These are phyloP conservation scores for Galaxias olidus DNA, from an alignment of 2,797 vertebrate species.

Conservation along the genomic window DNA sequence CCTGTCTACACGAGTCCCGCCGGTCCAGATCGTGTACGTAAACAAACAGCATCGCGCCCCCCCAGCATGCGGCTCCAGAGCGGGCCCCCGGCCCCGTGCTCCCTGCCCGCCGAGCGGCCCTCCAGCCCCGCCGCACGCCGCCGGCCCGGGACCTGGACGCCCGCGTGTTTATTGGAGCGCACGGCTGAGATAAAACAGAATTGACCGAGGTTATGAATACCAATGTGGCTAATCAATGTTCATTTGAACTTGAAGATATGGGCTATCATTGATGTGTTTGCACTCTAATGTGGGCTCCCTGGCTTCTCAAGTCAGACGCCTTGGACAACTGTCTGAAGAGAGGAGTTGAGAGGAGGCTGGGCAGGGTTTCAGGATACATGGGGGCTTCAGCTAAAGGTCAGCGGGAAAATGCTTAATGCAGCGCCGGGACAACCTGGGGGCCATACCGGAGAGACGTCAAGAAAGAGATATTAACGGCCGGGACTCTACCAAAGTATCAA, in stretches of 20 bases:
- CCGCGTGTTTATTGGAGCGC: slow-evolving; percentile 78
- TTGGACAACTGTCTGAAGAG: slow-evolving; percentile 35
- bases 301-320: slow-evolving; percentile 52
- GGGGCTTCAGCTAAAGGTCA: no score
- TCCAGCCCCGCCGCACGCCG: slow-evolving; percentile 46
- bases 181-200: slow-evolving; percentile 78
- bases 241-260: slow-evolving; percentile 71
- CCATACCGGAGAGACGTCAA: no score
- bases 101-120: slow-evolving; percentile 51
- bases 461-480: no score
- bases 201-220: slow-evolving; percentile 78
- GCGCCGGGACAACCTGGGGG: no score
- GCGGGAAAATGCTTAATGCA: no score
- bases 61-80: slow-evolving; percentile 49
- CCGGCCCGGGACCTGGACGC: slow-evolving; percentile 52
- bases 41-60: slow-evolving; percentile 60
- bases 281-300: slow-evolving; percentile 46
- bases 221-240: slow-evolving; percentile 79
- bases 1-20: slow-evolving; percentile 65
- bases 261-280: slow-evolving; percentile 69
- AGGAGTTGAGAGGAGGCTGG: slow-evolving; percentile 21
- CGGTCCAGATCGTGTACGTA: slow-evolving; percentile 54
- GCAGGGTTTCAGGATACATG: no score
- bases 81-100: slow-evolving; percentile 16
- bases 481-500: no score